Conservation (phyloP, 2,113 vertebrate genomes). For the Kryptolebias marmoratus region DNA sequence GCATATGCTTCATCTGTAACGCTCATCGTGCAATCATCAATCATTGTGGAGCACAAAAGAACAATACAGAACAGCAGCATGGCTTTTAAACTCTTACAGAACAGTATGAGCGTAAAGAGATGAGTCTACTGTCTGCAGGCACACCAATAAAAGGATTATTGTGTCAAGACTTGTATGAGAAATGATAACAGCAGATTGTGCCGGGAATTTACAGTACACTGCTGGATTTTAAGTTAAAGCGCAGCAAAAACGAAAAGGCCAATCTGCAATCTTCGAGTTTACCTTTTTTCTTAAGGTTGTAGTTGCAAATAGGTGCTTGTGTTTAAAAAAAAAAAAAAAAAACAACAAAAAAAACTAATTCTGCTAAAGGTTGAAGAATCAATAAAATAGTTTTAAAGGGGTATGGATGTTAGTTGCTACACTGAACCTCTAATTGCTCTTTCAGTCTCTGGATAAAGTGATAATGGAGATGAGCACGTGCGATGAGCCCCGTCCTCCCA, state of each 20-base stretch:
- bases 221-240: not conserved
- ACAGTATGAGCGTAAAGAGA: too few species aligned
- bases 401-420: not conserved
- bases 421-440: constrained; percentile 1
- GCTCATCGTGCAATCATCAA: not conserved
- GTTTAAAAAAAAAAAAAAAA: not conserved
- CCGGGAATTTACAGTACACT: too few species aligned
- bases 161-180: too few species aligned
- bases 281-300: not conserved
- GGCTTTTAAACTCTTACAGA: too few species aligned
- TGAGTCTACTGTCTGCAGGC: too few species aligned
- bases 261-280: not conserved
- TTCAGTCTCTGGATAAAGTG: constrained; percentile 95
- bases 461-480: constrained; percentile 99
- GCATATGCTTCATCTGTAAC: not conserved
- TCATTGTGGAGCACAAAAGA: not conserved
- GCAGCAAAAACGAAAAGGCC: not conserved
- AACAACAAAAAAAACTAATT: not conserved
- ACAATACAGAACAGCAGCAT: too few species aligned
- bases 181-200: too few species aligned
- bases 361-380: not conserved
- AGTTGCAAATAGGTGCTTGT: not conserved
- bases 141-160: too few species aligned
- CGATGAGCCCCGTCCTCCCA: constrained; percentile 94
- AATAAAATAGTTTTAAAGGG: not conserved